phyloP scores from a whole-genome alignment of 2,113 vertebrate species.

The Hypomesus transpacificus region DNA sequence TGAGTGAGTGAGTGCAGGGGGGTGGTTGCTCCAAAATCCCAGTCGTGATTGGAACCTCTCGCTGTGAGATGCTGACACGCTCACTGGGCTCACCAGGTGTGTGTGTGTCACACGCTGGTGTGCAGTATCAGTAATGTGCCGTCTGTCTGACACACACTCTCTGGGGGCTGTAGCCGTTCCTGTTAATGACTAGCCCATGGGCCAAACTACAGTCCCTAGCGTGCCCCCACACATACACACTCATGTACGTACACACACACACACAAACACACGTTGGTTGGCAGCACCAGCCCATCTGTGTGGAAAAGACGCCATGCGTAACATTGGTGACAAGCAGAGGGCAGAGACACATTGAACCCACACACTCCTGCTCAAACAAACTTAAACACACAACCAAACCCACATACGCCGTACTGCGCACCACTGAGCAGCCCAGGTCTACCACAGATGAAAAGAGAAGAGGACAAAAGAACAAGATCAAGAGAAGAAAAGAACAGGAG shows the following conservation, averaged over 20 bases:
- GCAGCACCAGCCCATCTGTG: slow-evolving; percentile 43
- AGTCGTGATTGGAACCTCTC: slow-evolving; percentile 42
- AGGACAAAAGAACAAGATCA: slow-evolving; percentile 32
- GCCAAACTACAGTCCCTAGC: slow-evolving; percentile 28
- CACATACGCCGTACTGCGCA: too few relatives aligned
- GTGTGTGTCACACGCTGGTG: background rate
- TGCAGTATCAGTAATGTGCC: slow-evolving; percentile 15
- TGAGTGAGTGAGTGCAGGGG: slow-evolving; percentile 19
- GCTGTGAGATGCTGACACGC: slow-evolving; percentile 51
- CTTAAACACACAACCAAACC: background rate
- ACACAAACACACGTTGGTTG: background rate
- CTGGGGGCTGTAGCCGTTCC: slow-evolving; percentile 33
- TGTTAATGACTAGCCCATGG: slow-evolving; percentile 42
- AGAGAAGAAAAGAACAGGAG: background rate
- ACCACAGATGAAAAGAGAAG: slow-evolving; percentile 22
- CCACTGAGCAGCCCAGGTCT: background rate
- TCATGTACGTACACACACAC: slow-evolving; percentile 3
- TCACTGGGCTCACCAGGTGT: slow-evolving; percentile 54
- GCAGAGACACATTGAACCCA: slow-evolving; percentile 27
- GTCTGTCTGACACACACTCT: slow-evolving; percentile 37
- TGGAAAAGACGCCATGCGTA: slow-evolving; percentile 34
- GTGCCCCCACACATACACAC: slow-evolving; percentile 2
- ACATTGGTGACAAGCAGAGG: slow-evolving; percentile 48
- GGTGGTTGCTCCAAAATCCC: slow-evolving; percentile 35
- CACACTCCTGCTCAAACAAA: slow-evolving; percentile 11